phyloP scores from a whole-genome alignment of 2,888 invertebrate species.

The Nemotelus nigrinus region DNA sequence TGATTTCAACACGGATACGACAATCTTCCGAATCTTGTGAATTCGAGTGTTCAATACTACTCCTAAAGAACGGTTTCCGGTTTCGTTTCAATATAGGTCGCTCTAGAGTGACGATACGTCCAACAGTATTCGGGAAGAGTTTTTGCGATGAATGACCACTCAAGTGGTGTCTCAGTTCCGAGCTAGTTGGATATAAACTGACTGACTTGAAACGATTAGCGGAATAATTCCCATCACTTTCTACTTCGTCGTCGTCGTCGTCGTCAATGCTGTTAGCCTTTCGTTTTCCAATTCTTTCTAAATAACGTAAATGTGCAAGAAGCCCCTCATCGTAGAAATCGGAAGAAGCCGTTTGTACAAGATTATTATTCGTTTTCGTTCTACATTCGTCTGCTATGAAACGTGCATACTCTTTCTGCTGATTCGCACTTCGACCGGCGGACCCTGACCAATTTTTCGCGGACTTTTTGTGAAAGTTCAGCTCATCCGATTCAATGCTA shows the following conservation, averaged over 20 bases:
- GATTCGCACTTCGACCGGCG: not conserved
- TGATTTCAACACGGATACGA: constrained; percentile 56
- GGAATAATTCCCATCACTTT: not conserved
- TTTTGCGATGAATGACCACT: constrained; percentile 16
- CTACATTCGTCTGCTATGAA: constrained; percentile 10
- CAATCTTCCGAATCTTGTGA: constrained; percentile 11
- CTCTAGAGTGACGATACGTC: constrained; percentile 37
- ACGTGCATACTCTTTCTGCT: constrained; percentile 3
- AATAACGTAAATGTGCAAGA: constrained; percentile 60
- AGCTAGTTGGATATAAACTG: constrained; percentile 5
- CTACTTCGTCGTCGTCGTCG: not conserved
- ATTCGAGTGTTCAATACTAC: not conserved
- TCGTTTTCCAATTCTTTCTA: constrained; percentile 61
- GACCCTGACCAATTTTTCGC: not conserved
- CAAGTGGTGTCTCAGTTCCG: not conserved
- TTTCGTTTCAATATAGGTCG: constrained; percentile 44
- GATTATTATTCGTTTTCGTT: constrained; percentile 49
- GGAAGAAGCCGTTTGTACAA: constrained; percentile 59
- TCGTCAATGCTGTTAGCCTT: constrained; percentile 52
- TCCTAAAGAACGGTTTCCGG: not conserved
- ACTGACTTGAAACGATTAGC: not conserved
- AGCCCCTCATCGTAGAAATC: constrained; percentile 62
- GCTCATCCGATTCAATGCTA: constrained; percentile 11
- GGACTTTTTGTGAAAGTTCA: constrained; percentile 2
- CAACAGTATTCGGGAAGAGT: constrained; percentile 21